Conservation (phyloP, 2,888 invertebrate species). For the Serripes groenlandicus region DNA sequence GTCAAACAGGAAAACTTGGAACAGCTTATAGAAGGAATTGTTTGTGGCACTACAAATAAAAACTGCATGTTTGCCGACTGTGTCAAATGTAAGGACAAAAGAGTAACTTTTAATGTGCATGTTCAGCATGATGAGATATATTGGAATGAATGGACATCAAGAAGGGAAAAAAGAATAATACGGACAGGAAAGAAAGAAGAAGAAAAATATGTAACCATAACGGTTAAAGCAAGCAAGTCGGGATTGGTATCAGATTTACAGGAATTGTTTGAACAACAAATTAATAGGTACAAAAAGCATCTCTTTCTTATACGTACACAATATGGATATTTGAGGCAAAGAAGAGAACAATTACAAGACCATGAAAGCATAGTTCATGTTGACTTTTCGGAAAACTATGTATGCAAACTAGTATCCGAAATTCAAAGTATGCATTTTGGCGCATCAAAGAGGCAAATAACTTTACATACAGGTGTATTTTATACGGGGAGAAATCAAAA, state of each 20-base stretch:
- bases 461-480: background rate
- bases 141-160: slow-evolving; percentile 43
- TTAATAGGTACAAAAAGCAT: slow-evolving; percentile 28
- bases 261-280: slow-evolving; percentile 19
- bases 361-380: slow-evolving; percentile 47
- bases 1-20: slow-evolving; percentile 32
- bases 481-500: background rate
- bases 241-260: background rate
- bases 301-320: slow-evolving; percentile 17
- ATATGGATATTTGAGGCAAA: slow-evolving; percentile 8
- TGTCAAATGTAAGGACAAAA: slow-evolving; percentile 25
- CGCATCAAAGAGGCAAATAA: background rate
- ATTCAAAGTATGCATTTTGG: background rate
- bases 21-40: slow-evolving; percentile 16
- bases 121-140: slow-evolving; percentile 21
- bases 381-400: slow-evolving; percentile 28
- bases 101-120: background rate
- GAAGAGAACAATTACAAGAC: background rate
- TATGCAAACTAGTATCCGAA: background rate
- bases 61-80: slow-evolving; percentile 53
- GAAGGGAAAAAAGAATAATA: slow-evolving; percentile 6
- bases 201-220: slow-evolving; percentile 2
- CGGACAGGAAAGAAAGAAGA: slow-evolving; percentile 8
- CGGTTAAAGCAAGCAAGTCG: background rate
- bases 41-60: slow-evolving; percentile 36